Conservation (phyloP, 2,888 invertebrate species). For the Sphinx pinastri region DNA sequence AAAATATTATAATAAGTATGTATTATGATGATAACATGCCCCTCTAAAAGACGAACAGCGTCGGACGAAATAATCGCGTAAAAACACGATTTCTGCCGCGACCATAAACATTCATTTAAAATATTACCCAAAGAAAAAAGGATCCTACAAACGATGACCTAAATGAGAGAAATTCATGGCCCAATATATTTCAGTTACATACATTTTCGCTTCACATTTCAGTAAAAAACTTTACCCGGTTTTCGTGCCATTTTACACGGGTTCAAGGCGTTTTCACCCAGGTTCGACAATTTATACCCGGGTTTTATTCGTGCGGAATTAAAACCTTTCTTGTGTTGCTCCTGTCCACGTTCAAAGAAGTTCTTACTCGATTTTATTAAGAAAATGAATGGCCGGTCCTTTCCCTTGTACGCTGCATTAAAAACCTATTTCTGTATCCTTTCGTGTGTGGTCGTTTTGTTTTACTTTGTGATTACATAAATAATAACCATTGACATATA, state of each 20-base stretch:
- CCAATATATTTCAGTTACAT: slow-evolving; percentile 21
- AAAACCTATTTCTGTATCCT: background rate
- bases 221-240: slow-evolving; percentile 34
- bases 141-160: background rate
- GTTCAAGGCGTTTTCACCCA: slow-evolving; percentile 42
- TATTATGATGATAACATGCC: too few species aligned
- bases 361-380: slow-evolving; percentile 21
- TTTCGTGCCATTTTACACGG: slow-evolving; percentile 36
- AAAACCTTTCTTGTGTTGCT: slow-evolving; percentile 39
- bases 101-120: background rate
- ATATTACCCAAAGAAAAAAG: slow-evolving; percentile 1
- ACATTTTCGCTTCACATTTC: slow-evolving; percentile 19
- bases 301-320: slow-evolving; percentile 42
- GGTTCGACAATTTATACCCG: slow-evolving; percentile 47
- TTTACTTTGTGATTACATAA: background rate
- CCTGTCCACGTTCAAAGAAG: slow-evolving; percentile 34
- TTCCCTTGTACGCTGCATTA: background rate
- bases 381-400: slow-evolving; percentile 14
- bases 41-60: too few species aligned
- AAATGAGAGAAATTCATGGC: slow-evolving; percentile 7
- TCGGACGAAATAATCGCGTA: too few species aligned
- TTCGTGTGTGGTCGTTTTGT: slow-evolving; percentile 4
- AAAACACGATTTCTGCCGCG: background rate
- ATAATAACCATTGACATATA: background rate
- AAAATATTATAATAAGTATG: too few species aligned